phyloP scores from a whole-genome alignment of 2,113 vertebrate genomes.

The Elephas maximus region DNA sequence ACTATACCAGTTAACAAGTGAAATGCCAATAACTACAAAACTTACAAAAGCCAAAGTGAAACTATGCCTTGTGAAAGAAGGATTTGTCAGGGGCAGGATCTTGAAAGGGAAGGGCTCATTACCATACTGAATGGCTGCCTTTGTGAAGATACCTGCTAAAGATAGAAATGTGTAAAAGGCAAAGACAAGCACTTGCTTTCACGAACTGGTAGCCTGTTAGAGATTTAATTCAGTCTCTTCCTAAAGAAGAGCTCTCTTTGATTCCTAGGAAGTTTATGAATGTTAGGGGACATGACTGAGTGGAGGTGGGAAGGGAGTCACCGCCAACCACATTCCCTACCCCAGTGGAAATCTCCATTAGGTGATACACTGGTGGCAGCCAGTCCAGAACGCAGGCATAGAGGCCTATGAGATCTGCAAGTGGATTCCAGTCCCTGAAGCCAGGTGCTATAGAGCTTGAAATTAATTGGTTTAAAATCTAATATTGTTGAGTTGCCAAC shows the following conservation, averaged over 20 bases:
- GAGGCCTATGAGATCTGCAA: neutral
- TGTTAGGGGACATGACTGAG: neutral
- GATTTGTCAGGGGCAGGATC: neutral
- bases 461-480: slow-evolving; percentile 54
- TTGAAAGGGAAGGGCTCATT: neutral
- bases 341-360: neutral
- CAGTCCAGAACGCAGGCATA: neutral
- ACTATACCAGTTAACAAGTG: neutral
- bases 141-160: neutral
- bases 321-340: neutral
- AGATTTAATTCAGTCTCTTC: neutral
- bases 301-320: neutral
- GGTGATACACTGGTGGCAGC: neutral
- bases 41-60: slow-evolving; percentile 9
- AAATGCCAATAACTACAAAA: slow-evolving; percentile 19
- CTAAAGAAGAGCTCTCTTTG: neutral
- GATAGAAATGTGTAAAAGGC: neutral
- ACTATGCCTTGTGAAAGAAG: neutral
- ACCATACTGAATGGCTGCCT: neutral
- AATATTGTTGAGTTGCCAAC: neutral
- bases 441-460: neutral
- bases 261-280: neutral
- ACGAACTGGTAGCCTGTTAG: neutral
- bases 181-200: neutral
- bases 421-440: neutral